Evolutionary conservation across 2,113 vertebrate species (phyloP), one percentile per base, ranked within the genome.

Genomic region (Okapia johnstoni): DNA sequence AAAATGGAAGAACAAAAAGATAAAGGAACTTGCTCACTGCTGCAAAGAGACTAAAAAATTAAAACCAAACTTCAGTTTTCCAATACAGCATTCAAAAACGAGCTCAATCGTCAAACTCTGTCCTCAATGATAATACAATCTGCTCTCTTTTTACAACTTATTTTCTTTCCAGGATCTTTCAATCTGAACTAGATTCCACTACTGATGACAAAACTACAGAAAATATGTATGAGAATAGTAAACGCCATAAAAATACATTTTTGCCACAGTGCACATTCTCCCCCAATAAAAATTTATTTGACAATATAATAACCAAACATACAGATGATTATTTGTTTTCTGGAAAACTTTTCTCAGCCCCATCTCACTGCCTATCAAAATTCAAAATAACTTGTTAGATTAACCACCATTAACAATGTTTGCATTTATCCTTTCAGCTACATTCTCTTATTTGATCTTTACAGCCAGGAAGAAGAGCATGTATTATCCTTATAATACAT

Each of bases 121-220:
- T n/a, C 70, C 36, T 95, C 46, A 77, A 5, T 7, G 54, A 88
- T 55, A 86, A 55, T 19, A 55, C 3, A 58, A 16, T 28, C 81
- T 40, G 4, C 80, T 30, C 77, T 11, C 0, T 79, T 87, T 33
- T 66, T 79, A 55, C 28, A 25, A 93, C 0, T 83, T 61, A 96
- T 96, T n/a, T 91, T 96, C 63, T 93, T 85, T 94, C 85, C 50
- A 96, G 60, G 36, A 91, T 5, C 23, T 91, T 91, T 79, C 6
- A 21, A 9, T 80, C 30, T 55, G 54, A 92, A 66, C 55, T 92
- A 83, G 40, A 90, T 58, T 70, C 70, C 2, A 85, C 52, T 16
- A 50, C 36, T 61, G 77, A 77, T 3, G 70, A 96, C 11, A 97
- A 85, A 94, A 81, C 28, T 33, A 43, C 36, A 19, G 48, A 88